Evolutionary conservation across 1,140 invertebrate species (phyloP).

Genomic region (Leucophenga varia): DNA sequence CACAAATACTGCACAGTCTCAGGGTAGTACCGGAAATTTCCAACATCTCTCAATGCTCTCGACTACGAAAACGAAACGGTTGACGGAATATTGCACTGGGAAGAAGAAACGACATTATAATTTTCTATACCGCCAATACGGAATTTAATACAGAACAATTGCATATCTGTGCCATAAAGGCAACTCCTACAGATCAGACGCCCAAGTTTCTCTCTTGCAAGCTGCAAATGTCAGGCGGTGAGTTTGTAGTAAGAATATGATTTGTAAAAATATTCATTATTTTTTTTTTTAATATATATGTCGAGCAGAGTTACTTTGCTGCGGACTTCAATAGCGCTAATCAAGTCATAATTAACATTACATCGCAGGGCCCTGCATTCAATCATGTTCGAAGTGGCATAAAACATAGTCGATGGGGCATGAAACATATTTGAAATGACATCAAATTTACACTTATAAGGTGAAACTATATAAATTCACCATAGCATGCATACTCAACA

Average conservation of each 20-base stretch:
- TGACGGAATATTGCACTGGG: conserved; percentile 76
- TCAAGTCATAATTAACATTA: conserved; percentile 46
- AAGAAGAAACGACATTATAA: conserved; percentile 64
- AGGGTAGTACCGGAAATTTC: conserved; percentile 62
- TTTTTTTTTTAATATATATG: too few species aligned
- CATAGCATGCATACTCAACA: too few species aligned
- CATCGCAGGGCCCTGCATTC: conserved; percentile 42
- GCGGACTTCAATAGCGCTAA: conserved; percentile 44
- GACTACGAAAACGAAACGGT: conserved; percentile 59
- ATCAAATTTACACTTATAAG: too few species aligned
- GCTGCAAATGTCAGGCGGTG: conserved; percentile 36
- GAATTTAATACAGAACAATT: conserved; percentile 61
- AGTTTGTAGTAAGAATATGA: too few species aligned
- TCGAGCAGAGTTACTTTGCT: conserved; percentile 46
- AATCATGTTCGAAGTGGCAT: too few species aligned
- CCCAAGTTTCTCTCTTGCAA: conserved; percentile 63
- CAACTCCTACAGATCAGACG: conserved; percentile 39
- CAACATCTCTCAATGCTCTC: conserved; percentile 67
- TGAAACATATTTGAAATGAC: too few species aligned
- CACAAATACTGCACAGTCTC: conserved; percentile 64
- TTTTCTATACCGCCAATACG: conserved; percentile 69
- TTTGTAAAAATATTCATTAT: too few species aligned
- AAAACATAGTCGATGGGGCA: too few species aligned
- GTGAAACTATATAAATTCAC: too few species aligned
- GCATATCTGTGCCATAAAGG: conserved; percentile 62